Conservation (phyloP, 2,888 invertebrate genomes). For the Lomographa bimaculata region DNA sequence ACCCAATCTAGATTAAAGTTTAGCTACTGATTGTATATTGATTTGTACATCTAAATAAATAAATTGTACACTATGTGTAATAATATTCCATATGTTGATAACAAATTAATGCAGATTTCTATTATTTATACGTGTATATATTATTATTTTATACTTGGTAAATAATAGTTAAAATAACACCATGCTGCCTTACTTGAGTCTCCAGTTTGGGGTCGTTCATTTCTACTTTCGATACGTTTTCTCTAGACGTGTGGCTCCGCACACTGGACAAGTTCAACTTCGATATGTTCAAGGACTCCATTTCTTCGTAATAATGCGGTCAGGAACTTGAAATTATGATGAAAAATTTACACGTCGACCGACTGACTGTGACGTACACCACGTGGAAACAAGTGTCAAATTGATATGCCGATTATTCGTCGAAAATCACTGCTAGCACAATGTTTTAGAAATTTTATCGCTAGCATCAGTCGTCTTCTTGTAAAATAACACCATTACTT, state of each 20-base stretch:
- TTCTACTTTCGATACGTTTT: conserved; percentile 52
- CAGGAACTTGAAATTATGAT: conserved; percentile 45
- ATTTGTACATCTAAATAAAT: too few relatives aligned
- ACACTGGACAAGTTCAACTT: conserved; percentile 70
- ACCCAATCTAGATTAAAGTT: too few relatives aligned
- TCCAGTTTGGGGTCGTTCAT: conserved; percentile 56
- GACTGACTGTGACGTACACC: conserved; percentile 69
- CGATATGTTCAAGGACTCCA: conserved; percentile 76
- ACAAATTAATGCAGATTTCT: too few relatives aligned
- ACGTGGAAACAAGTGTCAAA: conserved; percentile 80
- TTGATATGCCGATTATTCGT: conserved; percentile 41
- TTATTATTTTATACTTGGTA: too few relatives aligned
- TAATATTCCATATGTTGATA: too few relatives aligned
- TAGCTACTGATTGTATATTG: too few relatives aligned
- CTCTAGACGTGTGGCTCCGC: conserved; percentile 53
- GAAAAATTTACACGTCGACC: conserved; percentile 72
- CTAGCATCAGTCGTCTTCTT: conserved; percentile 44
- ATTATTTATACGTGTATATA: too few relatives aligned
- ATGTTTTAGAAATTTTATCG: conserved; percentile 32
- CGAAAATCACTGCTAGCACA: conserved; percentile 39
- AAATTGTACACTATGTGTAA: too few relatives aligned
- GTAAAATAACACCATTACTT: conserved; percentile 32
- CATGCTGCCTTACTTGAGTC: conserved; percentile 58
- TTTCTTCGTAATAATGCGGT: conserved; percentile 46
- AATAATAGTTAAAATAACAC: too few relatives aligned